These are phyloP conservation scores for Diachasmimorpha longicaudata DNA, from an alignment of 1,140 invertebrate genomes.

Conservation along the genomic window DNA sequence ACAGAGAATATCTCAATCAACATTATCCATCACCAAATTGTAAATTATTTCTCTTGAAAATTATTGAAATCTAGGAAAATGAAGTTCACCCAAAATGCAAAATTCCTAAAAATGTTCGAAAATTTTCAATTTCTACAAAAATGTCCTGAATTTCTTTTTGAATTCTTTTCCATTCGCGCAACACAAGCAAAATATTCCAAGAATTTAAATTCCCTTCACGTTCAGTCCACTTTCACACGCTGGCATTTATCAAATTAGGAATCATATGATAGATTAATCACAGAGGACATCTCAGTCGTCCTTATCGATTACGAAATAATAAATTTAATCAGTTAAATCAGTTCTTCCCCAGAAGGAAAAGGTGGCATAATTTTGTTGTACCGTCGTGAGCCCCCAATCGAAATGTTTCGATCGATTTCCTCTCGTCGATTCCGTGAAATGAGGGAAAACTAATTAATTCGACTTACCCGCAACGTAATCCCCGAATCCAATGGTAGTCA, in stretches of 20 bases:
- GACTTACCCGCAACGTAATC: slow-evolving; percentile 84
- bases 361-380: not conserved
- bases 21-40: not conserved
- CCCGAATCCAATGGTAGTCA: slow-evolving; percentile 94
- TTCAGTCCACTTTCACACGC: not conserved
- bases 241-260: slow-evolving; percentile 12
- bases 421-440: not conserved
- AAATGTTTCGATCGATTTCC: not conserved
- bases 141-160: not conserved
- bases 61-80: not conserved
- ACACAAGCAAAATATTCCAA: not conserved
- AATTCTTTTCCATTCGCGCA: not conserved
- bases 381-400: not conserved
- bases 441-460: slow-evolving; percentile 1
- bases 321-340: not conserved
- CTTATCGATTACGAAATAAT: not conserved
- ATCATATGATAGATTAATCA: slow-evolving; percentile 16
- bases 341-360: not conserved
- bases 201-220: not conserved
- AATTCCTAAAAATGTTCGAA: too few relatives aligned
- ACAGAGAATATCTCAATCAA: not conserved
- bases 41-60: not conserved
- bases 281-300: not conserved
- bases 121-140: too few relatives aligned
- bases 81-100: too few relatives aligned